Evolutionary conservation across 2,113 vertebrate genomes (phyloP).

Genomic region (Girardinichthys multiradiatus): DNA sequence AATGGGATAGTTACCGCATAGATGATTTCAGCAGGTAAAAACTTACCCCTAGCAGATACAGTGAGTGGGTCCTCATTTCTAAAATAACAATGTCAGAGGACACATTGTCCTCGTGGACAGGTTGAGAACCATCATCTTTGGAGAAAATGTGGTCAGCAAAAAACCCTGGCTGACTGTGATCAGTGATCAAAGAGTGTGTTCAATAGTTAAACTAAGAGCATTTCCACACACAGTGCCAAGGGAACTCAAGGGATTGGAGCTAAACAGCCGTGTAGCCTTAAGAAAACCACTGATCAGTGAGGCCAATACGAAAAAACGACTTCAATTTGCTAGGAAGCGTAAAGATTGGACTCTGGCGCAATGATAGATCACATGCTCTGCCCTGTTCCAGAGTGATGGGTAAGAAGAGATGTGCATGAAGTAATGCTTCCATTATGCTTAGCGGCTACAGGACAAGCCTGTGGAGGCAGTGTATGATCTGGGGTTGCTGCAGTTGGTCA

Average conservation of each 20-base stretch:
- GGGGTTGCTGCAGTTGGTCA: no score
- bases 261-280: neutral
- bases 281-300: neutral
- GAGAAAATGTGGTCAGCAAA: no score
- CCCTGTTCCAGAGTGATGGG: neutral
- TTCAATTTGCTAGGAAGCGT: neutral
- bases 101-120: neutral
- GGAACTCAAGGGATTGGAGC: neutral
- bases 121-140: no score
- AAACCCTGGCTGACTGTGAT: no score
- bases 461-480: no score
- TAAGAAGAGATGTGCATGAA: neutral
- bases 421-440: neutral
- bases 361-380: neutral
- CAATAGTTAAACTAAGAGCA: neutral
- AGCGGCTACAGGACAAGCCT: neutral
- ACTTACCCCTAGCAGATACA: neutral
- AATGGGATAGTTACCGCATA: neutral
- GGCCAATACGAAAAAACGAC: neutral
- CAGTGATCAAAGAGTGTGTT: neutral
- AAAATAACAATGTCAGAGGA: neutral
- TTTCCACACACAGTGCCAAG: neutral
- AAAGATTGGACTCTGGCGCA: neutral
- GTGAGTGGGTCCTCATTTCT: neutral
- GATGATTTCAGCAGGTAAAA: neutral